A percentile compares a stretch with the other conserved stretches of the same genome.
These are phyloP conservation scores for Pycnonotus jocosus DNA, from an alignment of 2,113 vertebrate species.

Conservation along the genomic window DNA sequence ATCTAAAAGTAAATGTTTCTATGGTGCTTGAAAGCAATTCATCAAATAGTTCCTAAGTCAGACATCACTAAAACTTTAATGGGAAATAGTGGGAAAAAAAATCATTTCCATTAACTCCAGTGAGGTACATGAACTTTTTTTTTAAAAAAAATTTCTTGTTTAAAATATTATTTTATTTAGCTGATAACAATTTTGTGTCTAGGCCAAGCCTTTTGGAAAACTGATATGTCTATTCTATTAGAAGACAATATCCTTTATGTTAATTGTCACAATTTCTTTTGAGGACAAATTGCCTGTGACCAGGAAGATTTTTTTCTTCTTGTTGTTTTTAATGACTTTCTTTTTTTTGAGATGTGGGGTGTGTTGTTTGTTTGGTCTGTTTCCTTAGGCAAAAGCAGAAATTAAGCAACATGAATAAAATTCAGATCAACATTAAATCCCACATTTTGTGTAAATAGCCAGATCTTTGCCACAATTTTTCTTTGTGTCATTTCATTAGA, in stretches of 20 bases:
- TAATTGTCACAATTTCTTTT: not conserved
- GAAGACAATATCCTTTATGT: not conserved
- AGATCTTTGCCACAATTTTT: not conserved
- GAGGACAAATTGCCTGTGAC: not conserved
- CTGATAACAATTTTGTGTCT: not conserved
- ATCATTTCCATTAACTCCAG: not conserved
- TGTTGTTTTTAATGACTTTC: not conserved
- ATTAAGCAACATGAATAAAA: not conserved
- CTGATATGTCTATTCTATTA: not conserved
- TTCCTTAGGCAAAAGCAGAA: not conserved
- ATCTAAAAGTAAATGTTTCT: not conserved
- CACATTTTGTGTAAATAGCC: not conserved
- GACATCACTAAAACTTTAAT: not conserved
- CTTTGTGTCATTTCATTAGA: not conserved
- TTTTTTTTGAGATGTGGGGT: not conserved
- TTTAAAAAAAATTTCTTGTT: not conserved
- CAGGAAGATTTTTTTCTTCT: not conserved
- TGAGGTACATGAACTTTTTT: not conserved
- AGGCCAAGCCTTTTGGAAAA: not conserved
- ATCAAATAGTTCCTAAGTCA: not conserved
- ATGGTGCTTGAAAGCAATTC: not conserved
- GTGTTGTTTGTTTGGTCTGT: not conserved
- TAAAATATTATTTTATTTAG: not conserved
- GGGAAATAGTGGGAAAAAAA: not conserved
- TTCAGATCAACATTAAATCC: not conserved